Percentiles rank a stretch among this genome's conserved stretches.
Conservation (phyloP, 2,797 vertebrate genomes). For the Danio kyathit region DNA sequence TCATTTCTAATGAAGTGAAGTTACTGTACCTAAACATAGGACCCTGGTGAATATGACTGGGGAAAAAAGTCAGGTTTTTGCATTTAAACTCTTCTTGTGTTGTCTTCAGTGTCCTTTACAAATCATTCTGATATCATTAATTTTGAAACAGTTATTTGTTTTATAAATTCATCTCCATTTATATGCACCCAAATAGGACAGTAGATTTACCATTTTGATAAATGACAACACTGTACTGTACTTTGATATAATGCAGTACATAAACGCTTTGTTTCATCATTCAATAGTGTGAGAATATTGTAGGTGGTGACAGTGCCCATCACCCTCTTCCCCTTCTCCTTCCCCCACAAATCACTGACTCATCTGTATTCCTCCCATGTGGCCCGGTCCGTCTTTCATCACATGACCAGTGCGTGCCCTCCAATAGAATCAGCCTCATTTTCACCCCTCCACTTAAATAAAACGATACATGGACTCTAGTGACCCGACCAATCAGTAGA, state of each 20-base stretch:
- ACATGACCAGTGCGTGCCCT: conserved; percentile 44
- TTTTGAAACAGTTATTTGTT: too few relatives aligned
- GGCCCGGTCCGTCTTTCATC: conserved; percentile 37
- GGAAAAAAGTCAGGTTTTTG: too few relatives aligned
- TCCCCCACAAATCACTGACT: conserved; percentile 46
- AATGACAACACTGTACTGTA: not conserved
- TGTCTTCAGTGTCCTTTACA: too few relatives aligned
- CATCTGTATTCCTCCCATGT: conserved; percentile 50
- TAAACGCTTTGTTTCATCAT: conserved; percentile 39
- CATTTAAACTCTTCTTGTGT: too few relatives aligned
- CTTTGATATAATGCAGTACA: not conserved
- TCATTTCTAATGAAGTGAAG: too few relatives aligned
- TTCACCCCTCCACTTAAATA: conserved; percentile 17
- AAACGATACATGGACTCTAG: conserved; percentile 20
- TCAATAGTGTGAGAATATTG: conserved; percentile 62
- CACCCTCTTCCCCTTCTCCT: conserved; percentile 6
- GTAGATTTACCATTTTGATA: too few relatives aligned
- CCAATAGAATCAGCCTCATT: conserved; percentile 43
- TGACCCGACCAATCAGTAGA: conserved; percentile 7
- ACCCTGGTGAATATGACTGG: too few relatives aligned
- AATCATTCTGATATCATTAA: too few relatives aligned
- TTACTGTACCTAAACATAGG: too few relatives aligned
- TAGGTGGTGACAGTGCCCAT: conserved; percentile 53
- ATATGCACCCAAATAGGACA: too few relatives aligned
- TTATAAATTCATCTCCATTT: too few relatives aligned